Base-by-base conservation (phyloP, 2,113 vertebrate genomes). In the Bagarius yarrelli region DNA sequence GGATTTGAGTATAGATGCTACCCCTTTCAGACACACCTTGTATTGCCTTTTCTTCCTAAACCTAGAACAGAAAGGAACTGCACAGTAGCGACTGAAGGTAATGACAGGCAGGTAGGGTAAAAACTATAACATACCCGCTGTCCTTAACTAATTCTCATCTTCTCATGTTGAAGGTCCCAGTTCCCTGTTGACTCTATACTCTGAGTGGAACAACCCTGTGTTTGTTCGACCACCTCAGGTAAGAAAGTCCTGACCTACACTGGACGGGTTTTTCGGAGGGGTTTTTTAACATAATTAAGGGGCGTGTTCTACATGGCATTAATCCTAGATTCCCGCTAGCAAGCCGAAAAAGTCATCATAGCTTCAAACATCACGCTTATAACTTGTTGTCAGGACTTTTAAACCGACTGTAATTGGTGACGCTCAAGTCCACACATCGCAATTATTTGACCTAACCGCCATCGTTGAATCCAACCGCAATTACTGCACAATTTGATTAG, bases 141-240 rank as follows among this genome's bases (percentile, higher is more conserved):
- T n/a, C n/a, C n/a, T n/a, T n/a, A n/a, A n/a, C n/a, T n/a, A n/a
- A n/a, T n/a, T n/a, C n/a, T n/a, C n/a, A n/a, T n/a, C n/a, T n/a
- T 70, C 87, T 81, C 75, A 74, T 69, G 81, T 70, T 63, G 88
- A 87, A 13, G 82, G 60, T 78, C 75, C 87, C 19, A 86, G 89
- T 70, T 94, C 93, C 0, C 91, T 98, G 44, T 93, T 92, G 47
- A 91, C 91, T 0, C 40, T 97, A 83, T 94, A 96, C 90, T 94
- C 95, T 30, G 92, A 95, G 80, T 99, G 98, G 98, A 88, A 93
- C 70, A 99, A 99, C 89, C 98, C 97, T 15, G 95, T 99, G 83
- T 99, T 98, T 91, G 89, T 94, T 73, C 92, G 90, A 53, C 94
- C 90, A 79, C 94, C 95, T 69, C 87, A 90, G 92, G 98, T 97